A percentile compares a stretch with the other conserved stretches of the same genome.
phyloP scores from a whole-genome alignment of 2,113 vertebrate genomes.

The Hippocampus abdominalis region DNA sequence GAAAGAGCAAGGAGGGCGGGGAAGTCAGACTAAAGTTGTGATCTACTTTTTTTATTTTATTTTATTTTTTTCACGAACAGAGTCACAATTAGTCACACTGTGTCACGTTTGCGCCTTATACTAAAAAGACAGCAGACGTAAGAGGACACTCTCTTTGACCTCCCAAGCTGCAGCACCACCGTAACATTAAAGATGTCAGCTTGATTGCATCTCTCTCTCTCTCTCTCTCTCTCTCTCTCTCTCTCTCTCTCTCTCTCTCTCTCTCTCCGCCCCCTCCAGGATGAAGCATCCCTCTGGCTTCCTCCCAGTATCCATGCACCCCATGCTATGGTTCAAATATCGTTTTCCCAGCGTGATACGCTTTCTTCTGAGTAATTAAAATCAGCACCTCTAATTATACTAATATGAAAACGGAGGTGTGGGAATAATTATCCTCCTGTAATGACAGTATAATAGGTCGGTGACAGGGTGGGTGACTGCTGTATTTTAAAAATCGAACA shows the following conservation, averaged over 20 bases:
- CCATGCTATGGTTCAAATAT: slow-evolving; percentile 44
- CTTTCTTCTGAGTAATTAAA: slow-evolving; percentile 44
- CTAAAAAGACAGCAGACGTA: slow-evolving; percentile 1
- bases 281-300: slow-evolving; percentile 19
- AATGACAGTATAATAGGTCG: slow-evolving; percentile 30
- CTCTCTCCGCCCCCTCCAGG: background rate
- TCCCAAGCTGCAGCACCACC: background rate
- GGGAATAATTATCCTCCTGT: slow-evolving; percentile 20
- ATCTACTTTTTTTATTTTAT: too few species aligned
- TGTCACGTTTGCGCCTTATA: too few species aligned
- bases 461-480: slow-evolving; percentile 21
- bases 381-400: slow-evolving; percentile 42
- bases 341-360: slow-evolving; percentile 47
- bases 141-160: background rate
- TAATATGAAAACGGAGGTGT: slow-evolving; percentile 24
- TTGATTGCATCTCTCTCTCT: slow-evolving; percentile 7
- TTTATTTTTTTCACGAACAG: too few species aligned
- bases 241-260: background rate
- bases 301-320: slow-evolving; percentile 24
- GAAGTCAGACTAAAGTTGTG: too few species aligned
- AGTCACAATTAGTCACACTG: too few species aligned
- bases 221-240: background rate
- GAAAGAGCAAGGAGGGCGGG: too few species aligned
- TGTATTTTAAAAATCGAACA: background rate
- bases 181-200: slow-evolving; percentile 17